Evolutionary conservation across 2,797 vertebrate species (phyloP).

Genomic region (Poeciliopsis infans): DNA sequence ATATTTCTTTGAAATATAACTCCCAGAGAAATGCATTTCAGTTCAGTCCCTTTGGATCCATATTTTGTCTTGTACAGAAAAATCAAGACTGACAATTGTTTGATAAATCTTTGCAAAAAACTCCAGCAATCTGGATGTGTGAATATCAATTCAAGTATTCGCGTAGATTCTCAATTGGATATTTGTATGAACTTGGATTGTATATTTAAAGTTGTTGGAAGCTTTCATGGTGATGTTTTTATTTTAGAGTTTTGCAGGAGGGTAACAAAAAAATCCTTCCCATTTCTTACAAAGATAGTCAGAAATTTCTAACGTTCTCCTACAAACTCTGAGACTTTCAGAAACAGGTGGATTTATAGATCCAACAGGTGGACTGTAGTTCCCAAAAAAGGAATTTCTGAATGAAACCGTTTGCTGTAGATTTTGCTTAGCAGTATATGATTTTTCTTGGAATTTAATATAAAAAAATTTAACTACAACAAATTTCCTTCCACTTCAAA

Average conservation of each 20-base stretch:
- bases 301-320: background rate
- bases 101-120: background rate
- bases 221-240: background rate
- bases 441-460: background rate
- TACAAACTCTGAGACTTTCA: background rate
- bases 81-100: background rate
- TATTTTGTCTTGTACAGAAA: background rate
- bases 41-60: background rate
- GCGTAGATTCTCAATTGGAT: background rate
- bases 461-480: background rate
- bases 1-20: background rate
- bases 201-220: background rate
- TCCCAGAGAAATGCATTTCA: background rate
- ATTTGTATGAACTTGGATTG: background rate
- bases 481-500: background rate
- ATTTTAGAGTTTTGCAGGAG: background rate
- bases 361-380: background rate
- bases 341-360: background rate
- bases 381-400: background rate
- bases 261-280: background rate
- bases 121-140: background rate
- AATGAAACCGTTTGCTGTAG: background rate
- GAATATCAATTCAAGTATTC: background rate
- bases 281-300: background rate
- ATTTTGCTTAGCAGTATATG: background rate